Base-by-base conservation (phyloP, 2,888 invertebrate genomes). In the Mythimna albipuncta region DNA sequence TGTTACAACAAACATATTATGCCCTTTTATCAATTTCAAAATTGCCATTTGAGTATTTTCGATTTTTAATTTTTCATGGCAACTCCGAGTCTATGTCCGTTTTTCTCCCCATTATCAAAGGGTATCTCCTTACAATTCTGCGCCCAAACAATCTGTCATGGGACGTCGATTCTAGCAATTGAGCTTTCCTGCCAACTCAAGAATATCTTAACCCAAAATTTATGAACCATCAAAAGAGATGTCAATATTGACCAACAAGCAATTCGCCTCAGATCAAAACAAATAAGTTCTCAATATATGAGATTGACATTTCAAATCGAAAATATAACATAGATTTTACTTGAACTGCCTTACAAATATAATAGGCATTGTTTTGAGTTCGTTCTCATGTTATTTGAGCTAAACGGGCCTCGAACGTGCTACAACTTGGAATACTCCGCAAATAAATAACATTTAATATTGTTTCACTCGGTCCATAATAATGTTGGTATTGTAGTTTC, bases 361-460 rank as follows among this genome's bases (percentile, higher is more conserved):
- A 83, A 74, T 69, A 79, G 77, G 76, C 69, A 85, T 84, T 86
- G 85, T 86, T 86, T 75, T 83, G 81, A 84, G 81, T 80, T 81
- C 64, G 66, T 80, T 82, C 77, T 76, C 81, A 57, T 85, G 87
- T 87, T 86, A 79, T 82, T 80, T 83, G 81, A 83, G 77, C 86
- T 82, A 81, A 82, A 84, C 79, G 73, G 75, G 81, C 61, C 66
- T 79, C 72, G 84, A 85, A 86, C 87, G 86, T 87, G 86, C 86
- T 84, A 75, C 68, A 64, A 73, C 72, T 75, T 70, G 82, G 80
- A 81, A 82, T 85, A 85, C 77, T 79, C 41, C 55, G 83, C 72
- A 82, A 83, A 87, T 87, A 86, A 87, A 87, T 84, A 87, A 87
- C 83, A 80, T 77, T 82, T 82, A 81, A 84, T 86, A 85, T 76